Evolutionary conservation across 2,113 vertebrate species (phyloP).

Genomic region (Hemichromis elongatus): DNA sequence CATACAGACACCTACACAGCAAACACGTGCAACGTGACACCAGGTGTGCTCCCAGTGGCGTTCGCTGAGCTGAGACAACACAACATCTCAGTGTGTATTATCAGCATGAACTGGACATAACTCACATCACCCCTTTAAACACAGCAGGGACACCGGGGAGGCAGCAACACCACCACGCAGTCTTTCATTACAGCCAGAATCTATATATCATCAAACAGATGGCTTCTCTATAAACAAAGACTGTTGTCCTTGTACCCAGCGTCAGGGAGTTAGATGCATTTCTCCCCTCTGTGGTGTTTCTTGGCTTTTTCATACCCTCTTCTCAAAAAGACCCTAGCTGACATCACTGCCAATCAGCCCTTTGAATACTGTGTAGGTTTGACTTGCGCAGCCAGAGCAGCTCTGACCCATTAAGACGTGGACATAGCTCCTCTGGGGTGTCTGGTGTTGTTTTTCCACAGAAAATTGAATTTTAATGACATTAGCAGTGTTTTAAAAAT

Average conservation of each 20-base stretch:
- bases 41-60: background rate
- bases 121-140: slow-evolving; percentile 39
- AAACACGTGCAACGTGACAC: background rate
- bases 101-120: slow-evolving; percentile 39
- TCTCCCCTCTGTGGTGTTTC: background rate
- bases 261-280: background rate
- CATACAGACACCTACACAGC: background rate
- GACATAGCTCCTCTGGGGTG: background rate
- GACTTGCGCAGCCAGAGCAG: background rate
- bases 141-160: slow-evolving; percentile 24
- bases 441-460: no score
- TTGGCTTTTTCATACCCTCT: background rate
- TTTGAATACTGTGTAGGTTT: background rate
- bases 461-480: background rate
- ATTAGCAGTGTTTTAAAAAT: background rate
- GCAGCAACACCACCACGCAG: background rate
- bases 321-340: background rate
- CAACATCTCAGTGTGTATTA: slow-evolving; percentile 2
- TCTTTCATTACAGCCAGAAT: slow-evolving; percentile 54
- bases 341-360: background rate
- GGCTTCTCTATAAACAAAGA: slow-evolving; percentile 51
- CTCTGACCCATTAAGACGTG: background rate
- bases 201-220: slow-evolving; percentile 62
- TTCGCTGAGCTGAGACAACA: background rate
- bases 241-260: background rate